Base-by-base conservation (phyloP, 2,797 vertebrate species). In the Molothrus aeneus region DNA sequence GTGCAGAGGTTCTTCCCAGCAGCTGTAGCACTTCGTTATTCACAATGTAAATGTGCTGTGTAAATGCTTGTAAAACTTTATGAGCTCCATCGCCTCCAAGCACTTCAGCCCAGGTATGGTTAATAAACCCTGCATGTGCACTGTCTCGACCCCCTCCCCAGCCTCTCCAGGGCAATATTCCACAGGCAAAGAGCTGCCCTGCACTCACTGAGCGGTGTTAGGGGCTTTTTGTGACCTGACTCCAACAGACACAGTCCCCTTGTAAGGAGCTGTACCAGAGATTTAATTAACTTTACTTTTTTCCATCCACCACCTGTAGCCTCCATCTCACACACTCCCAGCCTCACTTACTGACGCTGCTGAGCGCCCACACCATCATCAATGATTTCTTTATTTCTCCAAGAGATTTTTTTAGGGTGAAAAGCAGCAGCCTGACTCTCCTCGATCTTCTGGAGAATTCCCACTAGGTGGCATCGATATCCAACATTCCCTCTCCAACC, bases 41-140 rank as follows among this genome's bases (percentile, higher is more conserved):
- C 92, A 54, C 66, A 45, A 83, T 51, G 83, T 70, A 94, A 94
- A 96, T 64, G 88, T 85, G 59, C 86, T 94, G 83, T 90, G 92
- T 93, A 93, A 96, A 94, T 63, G 86, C 95, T 38, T 94, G 92
- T 94, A 95, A 95, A 96, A 95, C 64, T 93, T 96, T 80, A 91
- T n/a, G 84, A 85, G 78, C 60, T 80, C 80, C 74, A 71, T 38
- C 93, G 90, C 91, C 80, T 88, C 78, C 43, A 28, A 92, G 90
- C 93, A 74, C 83, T 90, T 80, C 63, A 88, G 17, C 31, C 53
- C 90, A 77, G 88, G 86, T 81, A 78, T 64, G 68, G 93, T 90
- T 80, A 79, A 82, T 86, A 92, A 93, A 79, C 86, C 64, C 84
- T 20, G n/a, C 48, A 36, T 63, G 53, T n/a, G 32, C 80, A 15